phyloP scores from a whole-genome alignment of 2,888 invertebrate species.

The Pyrrhia umbra region DNA sequence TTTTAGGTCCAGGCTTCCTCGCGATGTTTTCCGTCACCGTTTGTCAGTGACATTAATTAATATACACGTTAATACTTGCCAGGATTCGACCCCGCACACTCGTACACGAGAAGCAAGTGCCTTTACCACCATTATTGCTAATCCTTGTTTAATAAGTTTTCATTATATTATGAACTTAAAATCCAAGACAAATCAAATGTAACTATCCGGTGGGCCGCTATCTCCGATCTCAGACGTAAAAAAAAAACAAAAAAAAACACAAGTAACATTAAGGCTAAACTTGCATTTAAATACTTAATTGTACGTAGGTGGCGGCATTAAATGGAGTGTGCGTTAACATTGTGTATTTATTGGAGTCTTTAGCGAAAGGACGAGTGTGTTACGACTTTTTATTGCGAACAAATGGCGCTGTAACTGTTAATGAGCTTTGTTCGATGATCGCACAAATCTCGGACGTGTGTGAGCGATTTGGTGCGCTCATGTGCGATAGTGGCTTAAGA shows the following conservation, averaged over 20 bases:
- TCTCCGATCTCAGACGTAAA: slow-evolving; percentile 31
- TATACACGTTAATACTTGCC: too few relatives aligned
- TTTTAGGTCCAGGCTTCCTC: too few relatives aligned
- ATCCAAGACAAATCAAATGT: slow-evolving; percentile 2
- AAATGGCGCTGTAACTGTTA: slow-evolving; percentile 71
- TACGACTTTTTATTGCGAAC: slow-evolving; percentile 66
- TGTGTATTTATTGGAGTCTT: slow-evolving; percentile 71
- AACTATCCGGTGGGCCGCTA: slow-evolving; percentile 8
- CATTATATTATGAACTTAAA: not conserved
- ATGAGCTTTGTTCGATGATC: slow-evolving; percentile 61
- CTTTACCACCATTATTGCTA: too few relatives aligned
- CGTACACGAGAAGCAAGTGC: too few relatives aligned
- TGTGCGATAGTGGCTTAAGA: slow-evolving; percentile 4
- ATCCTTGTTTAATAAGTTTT: not conserved
- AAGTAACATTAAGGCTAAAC: slow-evolving; percentile 43
- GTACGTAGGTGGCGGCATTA: slow-evolving; percentile 71
- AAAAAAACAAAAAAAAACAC: slow-evolving; percentile 39
- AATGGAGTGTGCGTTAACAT: slow-evolving; percentile 67
- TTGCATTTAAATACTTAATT: slow-evolving; percentile 77
- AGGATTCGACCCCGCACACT: too few relatives aligned
- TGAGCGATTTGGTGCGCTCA: not conserved
- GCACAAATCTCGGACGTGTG: slow-evolving; percentile 7
- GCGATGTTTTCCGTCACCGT: too few relatives aligned
- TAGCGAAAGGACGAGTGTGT: slow-evolving; percentile 64
- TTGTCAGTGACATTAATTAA: not conserved